phyloP scores from a whole-genome alignment of 2,113 vertebrate genomes.

The Actenoides lindsayi region DNA sequence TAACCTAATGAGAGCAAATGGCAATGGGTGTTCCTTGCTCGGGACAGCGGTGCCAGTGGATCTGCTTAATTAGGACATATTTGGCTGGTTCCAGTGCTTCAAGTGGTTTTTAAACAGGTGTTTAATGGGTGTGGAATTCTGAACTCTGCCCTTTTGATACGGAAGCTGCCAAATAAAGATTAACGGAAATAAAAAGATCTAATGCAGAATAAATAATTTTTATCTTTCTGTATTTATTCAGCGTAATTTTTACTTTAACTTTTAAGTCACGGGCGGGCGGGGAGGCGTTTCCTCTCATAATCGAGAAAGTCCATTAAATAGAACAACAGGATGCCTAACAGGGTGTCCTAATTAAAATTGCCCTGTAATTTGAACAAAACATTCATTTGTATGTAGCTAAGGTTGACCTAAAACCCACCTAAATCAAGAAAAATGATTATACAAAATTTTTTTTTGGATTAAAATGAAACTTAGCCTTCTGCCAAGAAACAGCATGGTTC shows the following conservation, averaged over 20 bases:
- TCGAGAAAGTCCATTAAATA: constrained; percentile 68
- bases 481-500: constrained; percentile 26
- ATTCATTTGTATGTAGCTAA: constrained; percentile 57
- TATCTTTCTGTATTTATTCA: constrained; percentile 45
- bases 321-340: constrained; percentile 64
- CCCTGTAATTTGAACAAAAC: constrained; percentile 62
- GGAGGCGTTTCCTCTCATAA: constrained; percentile 40
- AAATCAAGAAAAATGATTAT: constrained; percentile 39
- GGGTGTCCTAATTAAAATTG: constrained; percentile 67
- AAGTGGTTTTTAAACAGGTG: constrained; percentile 68
- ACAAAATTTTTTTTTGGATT: not conserved
- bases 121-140: constrained; percentile 57
- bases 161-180: constrained; percentile 50
- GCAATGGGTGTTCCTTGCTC: constrained; percentile 52
- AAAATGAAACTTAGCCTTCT: constrained; percentile 46
- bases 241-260: constrained; percentile 31
- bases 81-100: constrained; percentile 54
- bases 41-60: constrained; percentile 9
- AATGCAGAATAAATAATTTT: constrained; percentile 13
- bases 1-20: constrained; percentile 65
- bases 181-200: constrained; percentile 26
- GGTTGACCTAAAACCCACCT: constrained; percentile 57
- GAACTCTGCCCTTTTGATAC: constrained; percentile 53
- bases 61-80: constrained; percentile 55
- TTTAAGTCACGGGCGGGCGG: not conserved